Base-by-base conservation (phyloP, 1,140 invertebrate species). In the Hylyphantes graminicola region DNA sequence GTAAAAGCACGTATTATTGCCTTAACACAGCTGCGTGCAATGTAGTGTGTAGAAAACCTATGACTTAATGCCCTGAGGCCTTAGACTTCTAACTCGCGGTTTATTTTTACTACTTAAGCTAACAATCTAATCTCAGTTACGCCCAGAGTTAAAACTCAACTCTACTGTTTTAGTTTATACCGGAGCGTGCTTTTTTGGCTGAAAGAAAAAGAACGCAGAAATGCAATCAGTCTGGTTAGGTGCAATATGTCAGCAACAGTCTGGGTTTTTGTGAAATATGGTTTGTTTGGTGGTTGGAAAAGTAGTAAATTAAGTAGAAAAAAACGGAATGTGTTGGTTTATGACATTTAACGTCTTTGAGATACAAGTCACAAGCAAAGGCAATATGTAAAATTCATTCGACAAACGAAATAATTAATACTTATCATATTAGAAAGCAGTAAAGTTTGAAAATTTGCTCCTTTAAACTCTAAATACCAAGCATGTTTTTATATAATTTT, bases 81-180 rank as follows among this genome's bases (percentile, higher is more conserved):
- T 10, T n/a, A 48, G 10, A 9, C 7, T 11, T 51, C 67, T 11
- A 7, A n/a, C 6, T 13, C 51, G 57, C 51, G 59, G 55, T 83
- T 75, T 83, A 54, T 83, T 83, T 83, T 75, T 74, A 75, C 70
- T 55, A 74, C 72, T 74, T 51, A 67, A 65, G 80, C 75, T 83
- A 74, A 65, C 80, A 83, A 83, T 83, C 70, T 83, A 83, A 83
- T 83, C 72, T 61, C 48, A 83, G 80, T 74, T 83, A 83, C 80
- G 80, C 80, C 80, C 72, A 51, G 54, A 75, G 80, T 65, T 74
- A 67, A 75, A 73, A 65, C 57, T 50, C 35, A 35, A 75, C 61
- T 55, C 50, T 68, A 65, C 80, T 83, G 80, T 74, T 54, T 55
- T 74, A 74, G 57, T 73, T 73, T 72, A n/a, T 55, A 63, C 51